Conservation (phyloP, 35 echinoderm and acorn worm genomes). For the Ophioderma brevispina region DNA sequence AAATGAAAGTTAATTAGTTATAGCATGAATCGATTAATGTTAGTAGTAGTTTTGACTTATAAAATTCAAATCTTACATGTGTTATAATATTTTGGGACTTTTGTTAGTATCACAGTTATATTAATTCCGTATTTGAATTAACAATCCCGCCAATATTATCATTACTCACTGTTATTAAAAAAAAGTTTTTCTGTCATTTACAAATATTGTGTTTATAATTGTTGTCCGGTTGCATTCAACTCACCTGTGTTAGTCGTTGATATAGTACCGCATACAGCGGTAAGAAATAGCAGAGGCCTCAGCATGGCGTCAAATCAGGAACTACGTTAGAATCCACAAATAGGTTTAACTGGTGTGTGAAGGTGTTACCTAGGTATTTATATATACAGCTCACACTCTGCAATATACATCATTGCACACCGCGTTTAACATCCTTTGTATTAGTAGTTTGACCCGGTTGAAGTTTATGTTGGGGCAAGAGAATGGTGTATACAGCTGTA, state of each 20-base stretch:
- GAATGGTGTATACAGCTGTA: not conserved
- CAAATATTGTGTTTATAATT: no score
- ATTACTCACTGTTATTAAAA: no score
- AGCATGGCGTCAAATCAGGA: not conserved
- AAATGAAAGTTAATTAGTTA: no score
- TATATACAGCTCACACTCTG: not conserved
- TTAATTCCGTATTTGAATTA: no score
- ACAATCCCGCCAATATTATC: no score
- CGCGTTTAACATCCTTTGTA: not conserved
- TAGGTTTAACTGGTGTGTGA: not conserved
- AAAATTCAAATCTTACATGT: no score
- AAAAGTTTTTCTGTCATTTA: no score
- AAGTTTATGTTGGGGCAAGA: not conserved
- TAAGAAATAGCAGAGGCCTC: not conserved
- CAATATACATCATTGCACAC: not conserved
- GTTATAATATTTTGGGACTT: no score
- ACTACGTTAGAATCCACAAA: slow-evolving; percentile 2
- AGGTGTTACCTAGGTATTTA: not conserved
- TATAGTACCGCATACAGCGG: not conserved
- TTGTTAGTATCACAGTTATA: no score
- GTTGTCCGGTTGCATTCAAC: no score
- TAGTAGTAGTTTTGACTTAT: no score
- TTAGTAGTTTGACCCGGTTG: not conserved
- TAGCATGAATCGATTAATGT: no score
- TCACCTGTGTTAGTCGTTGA: not conserved